A percentile compares a stretch with the other conserved stretches of the same genome.
Evolutionary conservation across 92 coral and sea anemone genomes (phyloP).

Genomic region (Epizoanthus rinbou): DNA sequence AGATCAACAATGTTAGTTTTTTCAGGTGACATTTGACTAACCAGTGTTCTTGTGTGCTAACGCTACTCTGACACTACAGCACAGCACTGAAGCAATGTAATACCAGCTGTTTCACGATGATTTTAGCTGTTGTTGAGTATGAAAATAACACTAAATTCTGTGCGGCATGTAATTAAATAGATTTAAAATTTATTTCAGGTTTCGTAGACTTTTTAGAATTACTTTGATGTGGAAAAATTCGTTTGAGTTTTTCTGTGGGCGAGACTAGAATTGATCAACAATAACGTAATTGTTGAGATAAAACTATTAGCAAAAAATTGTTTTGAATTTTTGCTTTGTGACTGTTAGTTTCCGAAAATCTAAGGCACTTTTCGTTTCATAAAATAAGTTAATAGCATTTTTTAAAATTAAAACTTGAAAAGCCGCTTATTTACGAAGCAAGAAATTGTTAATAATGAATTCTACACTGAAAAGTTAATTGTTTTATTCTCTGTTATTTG

Average conservation of each 20-base stretch:
- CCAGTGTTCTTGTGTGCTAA: too few relatives aligned
- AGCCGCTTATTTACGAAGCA: conserved; percentile 22
- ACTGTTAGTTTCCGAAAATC: conserved; percentile 10
- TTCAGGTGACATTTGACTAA: too few relatives aligned
- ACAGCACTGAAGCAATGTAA: too few relatives aligned
- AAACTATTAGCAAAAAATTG: background rate
- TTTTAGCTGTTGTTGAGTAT: too few relatives aligned
- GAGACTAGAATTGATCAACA: background rate
- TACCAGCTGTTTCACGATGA: too few relatives aligned
- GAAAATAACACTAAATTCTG: too few relatives aligned
- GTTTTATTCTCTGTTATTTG: background rate
- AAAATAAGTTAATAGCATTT: conserved; percentile 17
- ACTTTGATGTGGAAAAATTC: background rate
- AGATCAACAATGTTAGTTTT: too few relatives aligned
- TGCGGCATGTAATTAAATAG: too few relatives aligned
- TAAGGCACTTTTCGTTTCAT: background rate
- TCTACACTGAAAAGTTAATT: conserved; percentile 2
- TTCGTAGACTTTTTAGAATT: background rate
- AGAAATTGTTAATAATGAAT: background rate
- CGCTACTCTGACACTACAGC: too few relatives aligned
- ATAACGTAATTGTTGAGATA: too few relatives aligned
- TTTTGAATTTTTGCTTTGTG: conserved; percentile 22
- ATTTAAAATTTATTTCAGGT: too few relatives aligned
- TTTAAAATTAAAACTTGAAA: background rate
- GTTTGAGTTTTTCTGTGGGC: background rate